Conservation (phyloP, 2,797 vertebrate species). For the Cirrhinus molitorella region DNA sequence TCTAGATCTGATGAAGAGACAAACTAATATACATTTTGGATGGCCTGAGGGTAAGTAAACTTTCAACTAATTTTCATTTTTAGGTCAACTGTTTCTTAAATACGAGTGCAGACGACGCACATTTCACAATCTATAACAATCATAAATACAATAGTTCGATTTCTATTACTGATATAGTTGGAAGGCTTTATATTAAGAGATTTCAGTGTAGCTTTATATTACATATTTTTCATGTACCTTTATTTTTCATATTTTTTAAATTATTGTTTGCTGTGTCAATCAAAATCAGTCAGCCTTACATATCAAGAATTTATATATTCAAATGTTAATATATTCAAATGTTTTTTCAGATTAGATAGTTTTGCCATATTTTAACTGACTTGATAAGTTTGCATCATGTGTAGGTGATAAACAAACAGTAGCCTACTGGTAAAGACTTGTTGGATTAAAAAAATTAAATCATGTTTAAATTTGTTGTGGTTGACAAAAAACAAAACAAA, state of each 20-base stretch:
- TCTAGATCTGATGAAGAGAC: too few species aligned
- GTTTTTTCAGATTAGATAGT: not conserved
- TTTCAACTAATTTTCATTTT: too few species aligned
- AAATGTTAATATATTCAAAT: too few species aligned
- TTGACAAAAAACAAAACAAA: not conserved
- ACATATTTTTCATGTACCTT: not conserved
- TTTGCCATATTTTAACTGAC: too few species aligned
- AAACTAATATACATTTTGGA: too few species aligned
- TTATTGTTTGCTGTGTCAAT: slow-evolving; percentile 16
- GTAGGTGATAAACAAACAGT: slow-evolving; percentile 93
- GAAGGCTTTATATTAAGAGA: not conserved
- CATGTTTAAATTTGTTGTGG: slow-evolving; percentile 1
- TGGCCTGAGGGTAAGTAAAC: too few species aligned
- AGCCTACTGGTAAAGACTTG: slow-evolving; percentile 54
- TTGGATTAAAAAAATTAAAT: slow-evolving; percentile 41
- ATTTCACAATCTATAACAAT: not conserved
- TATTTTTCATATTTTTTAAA: not conserved
- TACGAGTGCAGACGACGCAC: not conserved
- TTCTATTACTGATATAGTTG: not conserved
- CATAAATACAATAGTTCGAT: not conserved
- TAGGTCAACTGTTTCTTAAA: too few species aligned
- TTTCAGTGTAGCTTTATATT: slow-evolving; percentile 41
- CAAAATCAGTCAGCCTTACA: not conserved
- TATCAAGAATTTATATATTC: too few species aligned
- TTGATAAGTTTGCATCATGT: slow-evolving; percentile 96